Evolutionary conservation across 2,797 vertebrate species (phyloP).

Genomic region (Otolemur crassicaudatus): DNA sequence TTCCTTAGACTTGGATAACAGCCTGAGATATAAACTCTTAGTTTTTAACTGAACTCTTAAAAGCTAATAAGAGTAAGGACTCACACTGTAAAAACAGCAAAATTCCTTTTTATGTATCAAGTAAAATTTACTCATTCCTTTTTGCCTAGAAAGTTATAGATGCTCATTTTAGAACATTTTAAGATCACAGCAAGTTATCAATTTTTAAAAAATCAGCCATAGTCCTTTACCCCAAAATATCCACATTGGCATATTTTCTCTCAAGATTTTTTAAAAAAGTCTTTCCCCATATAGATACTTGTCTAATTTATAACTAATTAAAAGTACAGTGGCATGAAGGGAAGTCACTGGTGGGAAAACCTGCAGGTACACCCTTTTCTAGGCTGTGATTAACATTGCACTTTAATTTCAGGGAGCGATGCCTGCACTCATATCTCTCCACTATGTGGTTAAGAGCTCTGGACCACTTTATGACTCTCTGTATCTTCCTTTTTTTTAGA

Average conservation of each 20-base stretch:
- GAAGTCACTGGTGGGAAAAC: background rate
- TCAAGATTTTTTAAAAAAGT: background rate
- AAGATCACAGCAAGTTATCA: background rate
- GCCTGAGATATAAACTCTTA: background rate
- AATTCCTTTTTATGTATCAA: constrained; percentile 2
- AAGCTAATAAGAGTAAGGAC: background rate
- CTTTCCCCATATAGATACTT: background rate
- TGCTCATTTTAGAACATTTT: background rate
- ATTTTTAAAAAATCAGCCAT: background rate
- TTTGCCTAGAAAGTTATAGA: background rate
- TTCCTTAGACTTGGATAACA: background rate
- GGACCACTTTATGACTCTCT: constrained; percentile 12
- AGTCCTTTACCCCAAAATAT: background rate
- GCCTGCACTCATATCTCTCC: background rate
- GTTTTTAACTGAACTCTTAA: background rate
- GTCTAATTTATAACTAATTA: constrained; percentile 11
- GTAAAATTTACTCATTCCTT: background rate
- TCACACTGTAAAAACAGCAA: background rate
- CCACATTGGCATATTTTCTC: background rate
- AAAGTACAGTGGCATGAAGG: background rate
- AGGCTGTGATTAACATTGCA: background rate
- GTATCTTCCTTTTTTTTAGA: constrained; percentile 25
- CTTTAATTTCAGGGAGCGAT: constrained; percentile 4
- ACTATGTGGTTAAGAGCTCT: background rate
- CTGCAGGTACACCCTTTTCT: background rate